phyloP scores from a whole-genome alignment of 2,888 invertebrate species.

The Zelleria hepariella region DNA sequence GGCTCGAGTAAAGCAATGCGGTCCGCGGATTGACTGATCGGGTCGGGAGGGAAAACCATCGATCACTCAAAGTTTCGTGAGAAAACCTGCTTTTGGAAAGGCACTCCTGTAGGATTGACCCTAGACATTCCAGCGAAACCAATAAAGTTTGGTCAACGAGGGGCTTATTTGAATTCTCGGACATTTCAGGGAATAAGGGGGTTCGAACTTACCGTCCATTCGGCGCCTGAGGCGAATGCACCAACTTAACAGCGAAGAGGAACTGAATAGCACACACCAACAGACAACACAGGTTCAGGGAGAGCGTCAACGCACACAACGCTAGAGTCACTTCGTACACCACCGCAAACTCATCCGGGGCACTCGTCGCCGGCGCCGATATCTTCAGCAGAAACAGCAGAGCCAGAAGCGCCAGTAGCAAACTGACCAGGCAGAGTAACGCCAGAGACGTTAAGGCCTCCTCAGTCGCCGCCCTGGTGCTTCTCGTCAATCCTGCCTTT shows the following conservation, averaged over 20 bases:
- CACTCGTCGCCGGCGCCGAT: constrained; percentile 76
- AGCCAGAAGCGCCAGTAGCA: constrained; percentile 86
- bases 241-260: constrained; percentile 92
- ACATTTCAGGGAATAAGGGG: not conserved
- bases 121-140: not conserved
- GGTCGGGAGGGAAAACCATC: constrained; percentile 1
- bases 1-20: constrained; percentile 20
- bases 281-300: constrained; percentile 90
- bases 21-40: not conserved
- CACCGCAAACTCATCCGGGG: constrained; percentile 85
- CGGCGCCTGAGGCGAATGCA: constrained; percentile 87
- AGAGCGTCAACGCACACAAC: constrained; percentile 88
- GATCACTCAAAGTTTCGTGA: not conserved
- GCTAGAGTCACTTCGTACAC: constrained; percentile 94
- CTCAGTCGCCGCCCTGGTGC: constrained; percentile 55
- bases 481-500: constrained; percentile 42
- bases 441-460: constrained; percentile 90
- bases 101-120: not conserved
- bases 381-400: constrained; percentile 89
- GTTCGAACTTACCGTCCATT: constrained; percentile 74
- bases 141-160: not conserved
- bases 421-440: constrained; percentile 86
- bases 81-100: not conserved
- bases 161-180: not conserved
- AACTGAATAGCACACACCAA: constrained; percentile 95